Base-by-base conservation (phyloP, 2,113 vertebrate species). In the Pelecanus crispus region DNA sequence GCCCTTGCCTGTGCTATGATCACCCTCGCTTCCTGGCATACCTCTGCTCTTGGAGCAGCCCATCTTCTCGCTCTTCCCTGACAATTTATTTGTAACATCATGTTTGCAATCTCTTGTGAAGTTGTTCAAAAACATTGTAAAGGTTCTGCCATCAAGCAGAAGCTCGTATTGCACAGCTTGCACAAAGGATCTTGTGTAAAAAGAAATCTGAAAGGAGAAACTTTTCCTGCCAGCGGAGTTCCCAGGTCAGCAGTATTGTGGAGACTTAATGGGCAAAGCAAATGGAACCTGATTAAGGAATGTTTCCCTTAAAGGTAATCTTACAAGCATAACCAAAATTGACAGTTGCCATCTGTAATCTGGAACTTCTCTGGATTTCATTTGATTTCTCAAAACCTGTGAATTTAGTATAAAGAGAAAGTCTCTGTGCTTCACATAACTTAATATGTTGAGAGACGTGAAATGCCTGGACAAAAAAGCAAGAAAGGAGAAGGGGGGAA, bases 331-430 rank as follows among this genome's bases (percentile, higher is more conserved):
- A 88, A 87, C 53, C 26, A 44, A 87, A 95, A 95, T 11, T 71
- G 63, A 56, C 66, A 91, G 85, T 91, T 95, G 44, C 44, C 40
- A 49, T 81, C 61, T 91, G 81, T 85, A 87, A 79, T 55, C 56
- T 36, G 44, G 34, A 89, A 68, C 20, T 71, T 79, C 11, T 42
- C 34, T 71, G 63, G 32, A 40, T 70, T 79, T 85, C 66, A 72
- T 93, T 89, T 16, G 15, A 40, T 91, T 95, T 95, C 62, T 95
- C 31, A 72, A 73, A 88, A 88, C 28, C 9, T 53, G 53, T 86
- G 63, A 91, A 65, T 81, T 74, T 44, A 42, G 52, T 86, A 56
- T 58, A 28, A 70, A 88, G 47, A 65, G 17, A 40, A 31, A 87
- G 53, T 67, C 18, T 84, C 63, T 44, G 44, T 42, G 22, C 52